Percentiles rank a stretch among this genome's conserved stretches.
These are phyloP conservation scores for Hoplodrina ambigua DNA, from an alignment of 2,888 invertebrate species.

Conservation along the genomic window DNA sequence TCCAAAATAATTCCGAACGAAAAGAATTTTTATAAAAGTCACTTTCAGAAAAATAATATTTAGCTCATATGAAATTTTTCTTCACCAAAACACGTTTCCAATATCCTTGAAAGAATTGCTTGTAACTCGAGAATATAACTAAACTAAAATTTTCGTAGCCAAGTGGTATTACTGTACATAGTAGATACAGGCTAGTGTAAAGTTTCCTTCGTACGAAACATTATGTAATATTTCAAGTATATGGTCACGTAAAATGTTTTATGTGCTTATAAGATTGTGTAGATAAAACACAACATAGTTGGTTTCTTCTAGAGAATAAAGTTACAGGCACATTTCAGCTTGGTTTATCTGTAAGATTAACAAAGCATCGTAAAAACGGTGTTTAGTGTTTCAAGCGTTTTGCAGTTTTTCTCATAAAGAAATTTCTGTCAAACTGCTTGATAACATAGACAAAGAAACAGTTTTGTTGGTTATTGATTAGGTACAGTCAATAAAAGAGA, in stretches of 20 bases:
- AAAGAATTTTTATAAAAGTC: not conserved
- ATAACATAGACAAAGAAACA: too few species aligned
- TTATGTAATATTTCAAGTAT: constrained; percentile 23
- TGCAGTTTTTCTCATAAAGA: too few species aligned
- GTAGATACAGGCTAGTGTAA: constrained; percentile 15
- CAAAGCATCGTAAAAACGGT: not conserved
- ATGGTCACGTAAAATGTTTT: constrained; percentile 37
- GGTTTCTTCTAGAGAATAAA: not conserved
- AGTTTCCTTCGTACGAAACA: constrained; percentile 18
- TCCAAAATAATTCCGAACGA: not conserved
- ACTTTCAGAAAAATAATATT: constrained; percentile 9
- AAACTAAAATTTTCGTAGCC: constrained; percentile 24
- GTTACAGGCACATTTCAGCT: not conserved
- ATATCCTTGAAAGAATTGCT: constrained; percentile 42
- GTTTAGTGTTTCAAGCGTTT: too few species aligned
- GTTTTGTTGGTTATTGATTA: too few species aligned
- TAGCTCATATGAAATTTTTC: constrained; percentile 1
- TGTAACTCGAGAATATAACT: constrained; percentile 26
- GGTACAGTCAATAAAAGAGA: too few species aligned
- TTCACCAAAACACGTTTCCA: constrained; percentile 43
- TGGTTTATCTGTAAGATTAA: not conserved
- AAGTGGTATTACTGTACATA: constrained; percentile 14
- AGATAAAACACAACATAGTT: not conserved
- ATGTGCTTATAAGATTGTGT: constrained; percentile 24
- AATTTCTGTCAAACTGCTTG: too few species aligned